Evolutionary conservation across 2,113 vertebrate species (phyloP), one percentile per base, ranked within the genome.

Genomic region (Cairina moschata): DNA sequence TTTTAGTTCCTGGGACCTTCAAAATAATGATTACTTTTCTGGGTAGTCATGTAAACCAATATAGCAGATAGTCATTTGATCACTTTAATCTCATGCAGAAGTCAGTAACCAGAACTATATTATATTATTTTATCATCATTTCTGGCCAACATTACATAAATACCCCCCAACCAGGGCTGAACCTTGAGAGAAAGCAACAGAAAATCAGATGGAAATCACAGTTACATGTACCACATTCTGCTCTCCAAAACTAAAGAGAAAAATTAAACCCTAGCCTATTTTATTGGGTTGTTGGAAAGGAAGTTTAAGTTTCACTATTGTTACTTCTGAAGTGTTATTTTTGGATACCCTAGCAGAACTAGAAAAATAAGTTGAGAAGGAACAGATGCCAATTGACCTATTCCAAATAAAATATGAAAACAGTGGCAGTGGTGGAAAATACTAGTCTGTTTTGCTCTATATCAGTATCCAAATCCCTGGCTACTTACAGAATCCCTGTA

Each of bases 181-280:
- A 9, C 3, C 20, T 88, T 76, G 11, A 56, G 54, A 68, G 18
- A 4, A 80, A 83, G 4, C 4, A 60, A 21, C 12, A 90, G 36
- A 91, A 93, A 88, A 92, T 76, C 34, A 48, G 20, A 54, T 69
- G 23, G 79, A 86, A 93, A 60, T 34, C 8, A 23, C 28, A 48
- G 55, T 44, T n/a, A n/a, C 9, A 28, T 28, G 54, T 68, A 48
- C 13, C 6, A 38, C 32, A 73, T 44, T 44, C 32, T 26, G 11
- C 7, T 68, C 83, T 80, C 16, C 29, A 69, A 84, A 69, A 44
- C 13, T 29, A 40, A 63, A 42, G 4, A 38, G 14, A 80, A 38
- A 80, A 58, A n/a, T 17, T 55, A 48, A 72, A 7, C 7, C 6
- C 8, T 23, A 76, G 28, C 2, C 0, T 59, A 11, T 59, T 76